Conservation (phyloP, 2,113 vertebrate genomes). For the Hemibagrus wyckioides region DNA sequence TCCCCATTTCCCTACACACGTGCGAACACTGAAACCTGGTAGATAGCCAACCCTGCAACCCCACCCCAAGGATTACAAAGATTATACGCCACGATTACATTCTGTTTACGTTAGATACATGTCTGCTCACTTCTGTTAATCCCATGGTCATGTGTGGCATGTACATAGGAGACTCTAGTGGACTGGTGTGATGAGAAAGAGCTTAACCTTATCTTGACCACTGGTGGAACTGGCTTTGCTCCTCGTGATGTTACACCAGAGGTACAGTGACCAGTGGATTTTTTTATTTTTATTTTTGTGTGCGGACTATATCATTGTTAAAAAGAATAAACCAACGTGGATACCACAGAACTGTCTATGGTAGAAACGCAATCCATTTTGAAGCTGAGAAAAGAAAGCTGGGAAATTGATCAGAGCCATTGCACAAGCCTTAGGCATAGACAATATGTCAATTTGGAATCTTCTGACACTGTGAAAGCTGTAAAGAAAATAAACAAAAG, state of each 20-base stretch:
- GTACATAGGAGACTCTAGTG: constrained; percentile 89
- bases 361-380: no score
- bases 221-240: constrained; percentile 97
- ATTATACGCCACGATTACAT: background rate
- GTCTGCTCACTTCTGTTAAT: background rate
- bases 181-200: constrained; percentile 99
- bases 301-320: no score
- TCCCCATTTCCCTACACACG: background rate
- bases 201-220: constrained; percentile 97
- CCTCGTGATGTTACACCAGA: constrained; percentile 98
- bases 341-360: no score
- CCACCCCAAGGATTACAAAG: background rate
- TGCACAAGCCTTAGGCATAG: no score
- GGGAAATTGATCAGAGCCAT: no score
- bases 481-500: no score
- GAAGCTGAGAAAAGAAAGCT: no score
- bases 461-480: no score
- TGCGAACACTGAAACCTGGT: constrained; percentile 7
- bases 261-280: constrained; percentile 74
- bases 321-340: no score
- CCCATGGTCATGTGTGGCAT: constrained; percentile 20
- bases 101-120: background rate
- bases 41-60: background rate
- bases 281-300: no score
- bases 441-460: no score